Evolutionary conservation across 2,888 invertebrate genomes (phyloP), one percentile per base, ranked within the genome.

Genomic region (Limnephilus rhombicus): DNA sequence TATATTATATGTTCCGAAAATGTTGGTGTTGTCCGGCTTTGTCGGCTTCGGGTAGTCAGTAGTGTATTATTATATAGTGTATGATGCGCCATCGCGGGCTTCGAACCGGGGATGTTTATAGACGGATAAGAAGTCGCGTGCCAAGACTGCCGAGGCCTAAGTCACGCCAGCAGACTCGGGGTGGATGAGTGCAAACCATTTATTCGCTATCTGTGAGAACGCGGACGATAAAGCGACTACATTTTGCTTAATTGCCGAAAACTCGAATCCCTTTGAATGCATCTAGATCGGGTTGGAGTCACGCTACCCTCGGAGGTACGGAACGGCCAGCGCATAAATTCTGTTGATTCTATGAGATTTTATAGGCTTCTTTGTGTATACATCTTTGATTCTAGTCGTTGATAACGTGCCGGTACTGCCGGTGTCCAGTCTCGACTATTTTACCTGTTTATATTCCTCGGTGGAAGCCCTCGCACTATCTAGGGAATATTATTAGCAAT

Each of bases 81-180:
- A 29, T 81, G 89, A 81, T 89, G 80, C 89, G n/a, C 80, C 89
- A 24, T 37, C 80, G 89, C 80, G 80, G 81, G 89, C 89, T 89
- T 81, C 89, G 89, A 89, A 89, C 89, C 89, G 80, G 80, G 80
- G 89, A 89, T 89, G 31, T 87, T 45, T 87, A 49, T 53, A 87
- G 80, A 41, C 41, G 89, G 80, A 81, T 89, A 80, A 89, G 81
- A n/a, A 31, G n/a, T 89, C 89, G 89, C 89, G 89, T 89, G 89
- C 81, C 81, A 45, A 12, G 87, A 15, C 87, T 89, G 89, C 89
- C 81, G 89, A 12, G 87, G 31, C 87, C 87, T 18, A 18, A 82
- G 82, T 82, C 82, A 82, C 82, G 82, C 34, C 82, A 82, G 24
- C 85, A 85, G 85, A 85, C 85, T 34, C 85, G 11, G 85, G 85